These are phyloP conservation scores for Prunella himalayana DNA, from an alignment of 2,113 vertebrate genomes.

Conservation along the genomic window DNA sequence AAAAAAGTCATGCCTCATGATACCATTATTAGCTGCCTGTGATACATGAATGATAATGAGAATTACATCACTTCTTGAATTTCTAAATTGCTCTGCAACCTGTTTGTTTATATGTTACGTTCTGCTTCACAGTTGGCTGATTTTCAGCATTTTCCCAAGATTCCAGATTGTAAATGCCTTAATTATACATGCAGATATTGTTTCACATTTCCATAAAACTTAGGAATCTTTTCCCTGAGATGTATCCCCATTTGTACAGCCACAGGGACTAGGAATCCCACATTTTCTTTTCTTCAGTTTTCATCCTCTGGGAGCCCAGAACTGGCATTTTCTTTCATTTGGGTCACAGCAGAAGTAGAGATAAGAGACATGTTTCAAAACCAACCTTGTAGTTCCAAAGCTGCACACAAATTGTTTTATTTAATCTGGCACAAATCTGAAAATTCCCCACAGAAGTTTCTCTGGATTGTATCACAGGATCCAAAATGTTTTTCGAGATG, in stretches of 20 bases:
- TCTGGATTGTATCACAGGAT: background rate
- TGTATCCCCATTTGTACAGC: background rate
- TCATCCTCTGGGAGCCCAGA: background rate
- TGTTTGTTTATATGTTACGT: background rate
- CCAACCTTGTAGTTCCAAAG: background rate
- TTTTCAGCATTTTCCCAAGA: background rate
- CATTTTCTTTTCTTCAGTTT: background rate
- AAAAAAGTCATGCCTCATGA: background rate
- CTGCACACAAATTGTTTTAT: background rate
- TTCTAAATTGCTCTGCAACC: background rate
- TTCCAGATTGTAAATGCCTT: background rate
- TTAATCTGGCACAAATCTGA: background rate
- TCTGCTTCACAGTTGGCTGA: background rate
- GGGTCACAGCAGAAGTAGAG: background rate
- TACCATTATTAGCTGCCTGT: background rate
- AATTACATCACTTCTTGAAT: slow-evolving; percentile 16
- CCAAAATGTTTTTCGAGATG: background rate
- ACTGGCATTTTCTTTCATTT: background rate
- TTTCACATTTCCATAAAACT: background rate
- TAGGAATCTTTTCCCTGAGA: background rate
- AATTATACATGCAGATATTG: background rate
- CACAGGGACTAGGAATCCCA: background rate
- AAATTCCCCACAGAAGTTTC: background rate
- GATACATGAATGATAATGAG: slow-evolving; percentile 29
- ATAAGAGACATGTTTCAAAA: background rate